Percentiles rank a stretch among this genome's conserved stretches.
Conservation (phyloP, 2,113 vertebrate species). For the Hylia prasina region DNA sequence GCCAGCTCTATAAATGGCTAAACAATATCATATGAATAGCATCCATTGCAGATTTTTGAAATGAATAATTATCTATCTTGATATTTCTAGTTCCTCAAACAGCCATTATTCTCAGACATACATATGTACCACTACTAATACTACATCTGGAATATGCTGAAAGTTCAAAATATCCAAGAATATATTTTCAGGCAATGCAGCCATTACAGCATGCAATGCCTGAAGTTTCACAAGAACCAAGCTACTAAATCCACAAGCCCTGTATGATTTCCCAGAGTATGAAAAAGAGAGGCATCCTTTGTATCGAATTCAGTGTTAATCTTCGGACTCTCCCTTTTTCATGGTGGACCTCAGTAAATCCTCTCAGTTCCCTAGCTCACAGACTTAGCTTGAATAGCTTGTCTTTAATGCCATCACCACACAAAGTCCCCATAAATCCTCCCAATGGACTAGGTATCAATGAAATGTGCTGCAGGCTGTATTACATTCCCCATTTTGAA, state of each 20-base stretch:
- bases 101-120: neutral
- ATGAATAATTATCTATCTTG: conserved; percentile 16
- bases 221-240: neutral
- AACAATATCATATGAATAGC: conserved; percentile 39
- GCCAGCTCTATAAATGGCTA: conserved; percentile 32
- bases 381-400: neutral
- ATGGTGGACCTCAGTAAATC: neutral
- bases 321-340: neutral
- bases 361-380: neutral
- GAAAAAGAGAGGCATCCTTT: neutral
- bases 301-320: neutral
- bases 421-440: conserved; percentile 2
- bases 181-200: neutral
- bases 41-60: neutral
- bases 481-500: neutral
- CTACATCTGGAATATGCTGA: neutral
- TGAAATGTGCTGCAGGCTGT: neutral
- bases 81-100: neutral
- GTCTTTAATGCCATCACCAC: neutral
- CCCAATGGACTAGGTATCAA: neutral
- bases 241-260: neutral
- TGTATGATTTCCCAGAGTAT: neutral
- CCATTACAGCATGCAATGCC: neutral
- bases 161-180: neutral
- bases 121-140: neutral